phyloP scores from a whole-genome alignment of 2,888 invertebrate genomes.

The Unio delphinus region DNA sequence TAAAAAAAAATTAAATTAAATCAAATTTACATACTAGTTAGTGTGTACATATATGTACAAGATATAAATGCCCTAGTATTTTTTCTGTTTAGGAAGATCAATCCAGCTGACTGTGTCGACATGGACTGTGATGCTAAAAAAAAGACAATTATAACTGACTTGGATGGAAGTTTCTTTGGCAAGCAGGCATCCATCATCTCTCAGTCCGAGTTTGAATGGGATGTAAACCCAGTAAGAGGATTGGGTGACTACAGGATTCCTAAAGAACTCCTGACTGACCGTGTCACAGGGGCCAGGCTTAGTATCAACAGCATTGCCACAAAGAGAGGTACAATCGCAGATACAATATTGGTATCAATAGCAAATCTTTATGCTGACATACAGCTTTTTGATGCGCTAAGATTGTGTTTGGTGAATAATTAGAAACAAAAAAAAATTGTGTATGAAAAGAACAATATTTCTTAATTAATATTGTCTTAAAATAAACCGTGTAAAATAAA shows the following conservation, averaged over 20 bases:
- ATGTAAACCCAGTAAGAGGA: slow-evolving; percentile 51
- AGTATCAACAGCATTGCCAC: slow-evolving; percentile 14
- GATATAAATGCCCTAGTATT: background rate
- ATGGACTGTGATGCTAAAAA: slow-evolving; percentile 69
- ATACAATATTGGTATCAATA: no score
- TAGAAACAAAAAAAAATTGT: no score
- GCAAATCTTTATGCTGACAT: no score
- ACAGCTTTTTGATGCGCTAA: no score
- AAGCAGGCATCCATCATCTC: slow-evolving; percentile 43
- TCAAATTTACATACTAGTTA: no score
- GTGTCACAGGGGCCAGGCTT: slow-evolving; percentile 30
- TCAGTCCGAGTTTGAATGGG: slow-evolving; percentile 61
- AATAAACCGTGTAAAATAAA: no score
- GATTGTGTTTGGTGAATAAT: no score
- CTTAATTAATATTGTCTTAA: no score
- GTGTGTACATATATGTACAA: no score
- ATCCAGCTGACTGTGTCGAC: slow-evolving; percentile 66
- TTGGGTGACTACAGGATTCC: slow-evolving; percentile 68
- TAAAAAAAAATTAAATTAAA: no score
- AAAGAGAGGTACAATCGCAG: slow-evolving; percentile 23
- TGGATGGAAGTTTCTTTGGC: slow-evolving; percentile 56
- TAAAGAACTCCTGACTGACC: slow-evolving; percentile 47
- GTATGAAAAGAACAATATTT: no score
- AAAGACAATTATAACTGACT: slow-evolving; percentile 57
- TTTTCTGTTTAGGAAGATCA: slow-evolving; percentile 45